Percentiles rank a stretch among this genome's conserved stretches.
phyloP scores from a whole-genome alignment of 2,797 vertebrate species.

The Melanogrammus aeglefinus region DNA sequence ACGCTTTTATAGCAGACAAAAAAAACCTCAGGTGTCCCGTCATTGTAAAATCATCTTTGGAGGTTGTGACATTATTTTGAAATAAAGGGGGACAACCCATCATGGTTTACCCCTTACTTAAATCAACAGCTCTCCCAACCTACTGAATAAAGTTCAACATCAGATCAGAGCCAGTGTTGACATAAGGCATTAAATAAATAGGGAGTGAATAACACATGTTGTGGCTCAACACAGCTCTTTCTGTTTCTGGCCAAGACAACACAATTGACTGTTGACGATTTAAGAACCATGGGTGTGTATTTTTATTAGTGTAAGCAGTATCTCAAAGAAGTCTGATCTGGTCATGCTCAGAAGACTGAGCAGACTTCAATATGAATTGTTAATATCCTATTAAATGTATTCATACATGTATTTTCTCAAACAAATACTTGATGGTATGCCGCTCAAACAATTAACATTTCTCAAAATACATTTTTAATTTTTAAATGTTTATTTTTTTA shows the following conservation, averaged over 20 bases:
- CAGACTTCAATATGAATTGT: not conserved
- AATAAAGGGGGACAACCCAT: not conserved
- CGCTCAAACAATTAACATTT: not conserved
- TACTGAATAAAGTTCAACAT: not conserved
- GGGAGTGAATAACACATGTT: not conserved
- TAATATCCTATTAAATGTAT: not conserved
- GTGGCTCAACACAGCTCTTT: not conserved
- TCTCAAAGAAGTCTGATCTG: not conserved
- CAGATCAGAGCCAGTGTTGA: not conserved
- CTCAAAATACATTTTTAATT: not conserved
- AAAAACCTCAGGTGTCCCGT: not conserved
- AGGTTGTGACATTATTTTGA: not conserved
- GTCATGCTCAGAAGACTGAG: too few species aligned
- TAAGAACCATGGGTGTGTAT: not conserved
- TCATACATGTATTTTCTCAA: not conserved
- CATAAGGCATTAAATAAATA: conserved; percentile 2
- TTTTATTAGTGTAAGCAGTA: not conserved
- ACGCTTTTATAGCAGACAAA: not conserved
- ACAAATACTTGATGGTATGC: not conserved
- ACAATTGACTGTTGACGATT: not conserved
- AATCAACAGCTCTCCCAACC: not conserved
- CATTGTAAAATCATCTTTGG: not conserved
- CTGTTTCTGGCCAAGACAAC: too few species aligned
- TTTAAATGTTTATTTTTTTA: not conserved
- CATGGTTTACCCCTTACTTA: not conserved